phyloP scores from a whole-genome alignment of 2,888 invertebrate species.

The Slavum lentiscoides region DNA sequence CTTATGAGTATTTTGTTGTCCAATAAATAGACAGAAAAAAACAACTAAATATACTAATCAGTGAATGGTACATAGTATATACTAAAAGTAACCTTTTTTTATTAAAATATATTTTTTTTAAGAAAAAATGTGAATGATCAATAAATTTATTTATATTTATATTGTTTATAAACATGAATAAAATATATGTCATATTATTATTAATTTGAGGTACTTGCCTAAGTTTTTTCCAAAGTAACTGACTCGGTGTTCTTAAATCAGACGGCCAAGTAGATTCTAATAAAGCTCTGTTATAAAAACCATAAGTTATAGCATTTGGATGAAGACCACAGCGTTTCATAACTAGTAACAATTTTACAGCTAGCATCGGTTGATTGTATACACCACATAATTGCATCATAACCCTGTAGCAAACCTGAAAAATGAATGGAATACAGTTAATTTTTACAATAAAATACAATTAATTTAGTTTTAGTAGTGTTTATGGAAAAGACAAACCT shows the following conservation, averaged over 20 bases:
- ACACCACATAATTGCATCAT: slow-evolving; percentile 98
- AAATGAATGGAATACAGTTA: neutral
- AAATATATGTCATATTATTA: neutral
- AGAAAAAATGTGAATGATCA: no score
- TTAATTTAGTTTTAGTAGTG: neutral
- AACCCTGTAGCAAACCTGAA: slow-evolving; percentile 89
- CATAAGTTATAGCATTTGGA: slow-evolving; percentile 97
- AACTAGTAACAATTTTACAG: slow-evolving; percentile 85
- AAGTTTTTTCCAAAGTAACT: slow-evolving; percentile 90
- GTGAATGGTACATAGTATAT: no score
- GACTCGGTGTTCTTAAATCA: slow-evolving; percentile 76
- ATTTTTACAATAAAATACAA: neutral
- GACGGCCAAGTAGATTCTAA: slow-evolving; percentile 94
- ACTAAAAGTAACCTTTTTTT: no score
- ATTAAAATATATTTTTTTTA: no score
- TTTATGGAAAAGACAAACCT: slow-evolving; percentile 64
- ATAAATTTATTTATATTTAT: no score
- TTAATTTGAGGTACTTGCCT: slow-evolving; percentile 61
- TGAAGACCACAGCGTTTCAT: slow-evolving; percentile 93
- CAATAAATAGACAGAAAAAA: no score
- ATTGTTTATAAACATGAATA: no score
- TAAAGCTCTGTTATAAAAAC: slow-evolving; percentile 81
- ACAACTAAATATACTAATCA: no score
- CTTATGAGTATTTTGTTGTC: no score
- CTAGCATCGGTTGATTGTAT: slow-evolving; percentile 89